phyloP scores from a whole-genome alignment of 2,113 vertebrate genomes.

The Alectura lathami region DNA sequence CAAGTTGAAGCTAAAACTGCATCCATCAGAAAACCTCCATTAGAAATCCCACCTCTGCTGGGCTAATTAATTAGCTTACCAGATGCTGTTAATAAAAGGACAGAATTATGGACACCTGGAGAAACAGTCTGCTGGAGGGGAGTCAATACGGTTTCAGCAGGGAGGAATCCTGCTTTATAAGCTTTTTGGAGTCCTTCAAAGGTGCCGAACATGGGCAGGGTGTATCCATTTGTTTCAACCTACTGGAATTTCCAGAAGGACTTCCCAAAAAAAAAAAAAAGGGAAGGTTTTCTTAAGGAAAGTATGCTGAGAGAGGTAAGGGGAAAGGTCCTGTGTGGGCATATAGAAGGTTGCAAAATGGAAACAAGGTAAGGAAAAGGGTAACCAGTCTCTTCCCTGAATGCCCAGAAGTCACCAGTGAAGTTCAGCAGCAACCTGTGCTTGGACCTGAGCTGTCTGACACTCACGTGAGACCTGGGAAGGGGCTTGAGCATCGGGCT shows the following conservation, averaged over 20 bases:
- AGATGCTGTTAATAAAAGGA: not conserved
- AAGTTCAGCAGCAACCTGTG: not conserved
- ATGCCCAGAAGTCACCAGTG: not conserved
- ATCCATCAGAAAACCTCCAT: not conserved
- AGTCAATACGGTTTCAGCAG: fast-evolving
- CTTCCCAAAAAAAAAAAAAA: not conserved
- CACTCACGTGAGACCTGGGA: not conserved
- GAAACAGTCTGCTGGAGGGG: not conserved
- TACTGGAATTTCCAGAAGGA: not conserved
- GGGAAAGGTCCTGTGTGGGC: not conserved
- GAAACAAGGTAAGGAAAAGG: not conserved
- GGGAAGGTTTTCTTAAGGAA: not conserved
- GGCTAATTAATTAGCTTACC: not conserved
- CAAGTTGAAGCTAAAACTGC: not conserved
- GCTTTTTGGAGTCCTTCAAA: not conserved
- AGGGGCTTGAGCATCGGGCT: not conserved
- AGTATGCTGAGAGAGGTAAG: not conserved
- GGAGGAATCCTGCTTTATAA: not conserved
- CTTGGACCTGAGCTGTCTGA: not conserved
- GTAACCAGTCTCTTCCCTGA: not conserved
- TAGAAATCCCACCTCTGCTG: not conserved
- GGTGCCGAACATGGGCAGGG: not conserved
- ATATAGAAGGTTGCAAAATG: not conserved
- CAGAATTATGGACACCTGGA: not conserved
- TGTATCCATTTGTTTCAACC: not conserved